Conservation (phyloP, 1,140 invertebrate species). For the Leguminivora glycinivorella region DNA sequence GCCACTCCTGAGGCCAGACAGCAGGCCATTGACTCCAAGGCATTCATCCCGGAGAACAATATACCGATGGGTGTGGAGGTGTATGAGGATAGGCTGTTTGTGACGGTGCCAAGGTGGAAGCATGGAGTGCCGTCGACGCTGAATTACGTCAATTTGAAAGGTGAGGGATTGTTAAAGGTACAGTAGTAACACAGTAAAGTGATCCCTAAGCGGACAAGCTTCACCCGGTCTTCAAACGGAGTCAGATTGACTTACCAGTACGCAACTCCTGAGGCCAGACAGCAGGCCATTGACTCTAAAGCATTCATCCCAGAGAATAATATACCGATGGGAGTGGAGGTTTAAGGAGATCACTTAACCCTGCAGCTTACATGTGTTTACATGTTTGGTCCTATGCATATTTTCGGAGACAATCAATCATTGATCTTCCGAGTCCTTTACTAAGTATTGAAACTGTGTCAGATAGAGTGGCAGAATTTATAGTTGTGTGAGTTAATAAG, state of each 20-base stretch:
- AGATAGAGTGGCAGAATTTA: too few species aligned
- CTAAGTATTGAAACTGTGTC: too few species aligned
- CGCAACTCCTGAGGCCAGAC: constrained; percentile 76
- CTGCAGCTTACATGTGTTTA: too few species aligned
- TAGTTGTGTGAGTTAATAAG: too few species aligned
- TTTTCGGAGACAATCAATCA: too few species aligned
- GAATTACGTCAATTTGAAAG: constrained; percentile 85
- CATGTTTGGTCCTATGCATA: too few species aligned
- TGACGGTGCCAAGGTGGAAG: constrained; percentile 87
- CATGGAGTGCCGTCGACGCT: constrained; percentile 85
- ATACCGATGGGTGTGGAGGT: constrained; percentile 86
- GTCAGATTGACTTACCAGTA: constrained; percentile 85
- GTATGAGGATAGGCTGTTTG: constrained; percentile 81
- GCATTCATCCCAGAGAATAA: constrained; percentile 84
- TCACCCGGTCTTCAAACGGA: constrained; percentile 85
- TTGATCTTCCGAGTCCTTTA: too few species aligned
- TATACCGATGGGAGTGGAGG: constrained; percentile 85
- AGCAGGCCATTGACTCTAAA: constrained; percentile 77
- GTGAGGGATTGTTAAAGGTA: constrained; percentile 68
- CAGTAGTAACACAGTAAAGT: too few species aligned
- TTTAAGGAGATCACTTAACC: constrained; percentile 81
- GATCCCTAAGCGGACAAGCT: too few species aligned
- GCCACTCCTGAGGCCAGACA: constrained; percentile 77
- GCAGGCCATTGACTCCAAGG: constrained; percentile 76
- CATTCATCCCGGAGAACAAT: constrained; percentile 84